These are phyloP conservation scores for Melierax canorus DNA, from an alignment of 2,113 vertebrate species.

Conservation along the genomic window DNA sequence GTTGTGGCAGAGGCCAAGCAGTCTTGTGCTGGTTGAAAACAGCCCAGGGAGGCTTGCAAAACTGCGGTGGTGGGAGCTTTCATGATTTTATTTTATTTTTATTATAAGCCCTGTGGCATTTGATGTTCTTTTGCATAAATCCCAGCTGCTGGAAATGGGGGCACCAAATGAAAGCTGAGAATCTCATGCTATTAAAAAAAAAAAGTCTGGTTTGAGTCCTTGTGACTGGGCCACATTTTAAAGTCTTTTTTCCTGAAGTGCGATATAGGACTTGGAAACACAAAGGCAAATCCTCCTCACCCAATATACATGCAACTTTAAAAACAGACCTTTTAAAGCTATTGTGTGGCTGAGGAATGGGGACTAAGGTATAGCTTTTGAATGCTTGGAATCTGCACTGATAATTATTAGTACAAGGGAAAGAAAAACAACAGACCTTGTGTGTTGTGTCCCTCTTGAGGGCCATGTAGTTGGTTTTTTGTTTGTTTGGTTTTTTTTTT, in stretches of 20 bases:
- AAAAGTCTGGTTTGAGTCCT: not conserved
- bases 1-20: not conserved
- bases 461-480: not conserved
- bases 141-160: slow-evolving; percentile 14
- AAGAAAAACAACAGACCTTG: not conserved
- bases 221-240: not conserved
- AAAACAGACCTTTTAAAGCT: not conserved
- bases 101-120: slow-evolving; percentile 43
- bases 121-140: slow-evolving; percentile 53
- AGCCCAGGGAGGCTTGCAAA: slow-evolving; percentile 9
- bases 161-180: slow-evolving; percentile 33
- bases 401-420: not conserved
- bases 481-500: accelerated
- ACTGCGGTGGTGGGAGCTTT: not conserved
- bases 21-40: not conserved
- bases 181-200: not conserved
- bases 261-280: not conserved
- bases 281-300: not conserved
- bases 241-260: not conserved
- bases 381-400: not conserved
- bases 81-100: slow-evolving; percentile 35
- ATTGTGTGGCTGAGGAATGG: not conserved
- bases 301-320: not conserved
- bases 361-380: not conserved
- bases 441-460: not conserved